Evolutionary conservation across 1,140 invertebrate species (phyloP).

Genomic region (Megalopta genalis): DNA sequence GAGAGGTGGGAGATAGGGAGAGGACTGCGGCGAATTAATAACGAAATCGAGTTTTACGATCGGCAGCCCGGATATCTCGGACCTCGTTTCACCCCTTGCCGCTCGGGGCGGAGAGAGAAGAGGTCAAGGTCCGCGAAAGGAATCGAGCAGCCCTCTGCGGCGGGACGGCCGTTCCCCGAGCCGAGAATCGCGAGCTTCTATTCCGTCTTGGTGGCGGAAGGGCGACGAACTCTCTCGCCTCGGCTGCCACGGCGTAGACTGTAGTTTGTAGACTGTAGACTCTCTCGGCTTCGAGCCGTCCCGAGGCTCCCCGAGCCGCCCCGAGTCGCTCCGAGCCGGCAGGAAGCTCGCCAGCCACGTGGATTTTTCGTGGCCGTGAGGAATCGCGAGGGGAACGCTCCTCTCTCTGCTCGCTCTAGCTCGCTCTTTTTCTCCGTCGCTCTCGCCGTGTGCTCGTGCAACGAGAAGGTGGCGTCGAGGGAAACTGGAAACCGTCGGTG

Average conservation of each 20-base stretch:
- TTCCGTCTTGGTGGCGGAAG: not conserved
- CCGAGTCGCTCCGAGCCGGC: not conserved
- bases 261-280: too few relatives aligned
- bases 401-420: too few relatives aligned
- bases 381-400: not conserved
- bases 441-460: too few relatives aligned
- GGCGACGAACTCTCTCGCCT: not conserved
- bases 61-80: not conserved
- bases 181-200: too few relatives aligned
- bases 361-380: not conserved
- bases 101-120: not conserved
- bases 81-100: too few relatives aligned
- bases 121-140: conserved; percentile 30
- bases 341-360: conserved; percentile 29
- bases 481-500: conserved; percentile 42
- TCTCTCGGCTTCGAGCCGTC: too few relatives aligned
- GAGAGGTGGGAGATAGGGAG: too few relatives aligned
- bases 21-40: not conserved
- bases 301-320: too few relatives aligned
- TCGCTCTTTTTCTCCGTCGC: too few relatives aligned
- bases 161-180: too few relatives aligned
- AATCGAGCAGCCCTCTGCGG: conserved; percentile 15
- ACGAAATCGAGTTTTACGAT: not conserved
- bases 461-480: too few relatives aligned
- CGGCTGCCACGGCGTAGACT: too few relatives aligned